These are phyloP conservation scores for Orthochromis malagaraziensis DNA, from an alignment of 2,113 vertebrate species.

Conservation along the genomic window DNA sequence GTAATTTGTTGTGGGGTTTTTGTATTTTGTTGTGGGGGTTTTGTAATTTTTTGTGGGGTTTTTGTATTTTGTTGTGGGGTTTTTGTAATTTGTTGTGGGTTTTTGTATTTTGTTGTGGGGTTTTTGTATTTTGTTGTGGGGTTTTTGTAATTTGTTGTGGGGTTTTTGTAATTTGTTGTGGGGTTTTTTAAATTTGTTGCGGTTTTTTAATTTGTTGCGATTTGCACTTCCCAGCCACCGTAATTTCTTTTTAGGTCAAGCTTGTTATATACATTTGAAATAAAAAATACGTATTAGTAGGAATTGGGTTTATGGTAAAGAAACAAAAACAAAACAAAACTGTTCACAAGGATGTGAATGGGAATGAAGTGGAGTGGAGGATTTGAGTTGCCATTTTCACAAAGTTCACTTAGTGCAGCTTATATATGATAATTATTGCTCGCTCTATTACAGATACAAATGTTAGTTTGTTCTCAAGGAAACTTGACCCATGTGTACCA, in stretches of 20 bases:
- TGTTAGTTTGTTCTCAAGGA: neutral
- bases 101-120: too few relatives aligned
- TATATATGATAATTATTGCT: neutral
- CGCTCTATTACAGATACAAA: neutral
- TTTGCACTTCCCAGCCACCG: too few relatives aligned
- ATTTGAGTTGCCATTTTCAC: neutral
- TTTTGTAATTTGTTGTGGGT: too few relatives aligned
- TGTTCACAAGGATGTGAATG: neutral
- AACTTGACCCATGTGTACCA: neutral
- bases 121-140: too few relatives aligned
- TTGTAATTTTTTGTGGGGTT: too few relatives aligned
- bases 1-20: too few relatives aligned
- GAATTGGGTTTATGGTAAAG: neutral
- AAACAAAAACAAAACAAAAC: neutral
- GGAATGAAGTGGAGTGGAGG: neutral
- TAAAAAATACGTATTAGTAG: neutral
- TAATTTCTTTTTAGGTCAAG: neutral
- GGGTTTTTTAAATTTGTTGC: too few relatives aligned
- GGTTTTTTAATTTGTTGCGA: too few relatives aligned
- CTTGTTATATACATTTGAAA: neutral
- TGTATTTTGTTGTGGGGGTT: too few relatives aligned
- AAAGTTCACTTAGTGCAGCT: neutral
- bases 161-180: too few relatives aligned
- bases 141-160: too few relatives aligned
- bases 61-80: too few relatives aligned